Conservation (phyloP, 2,888 invertebrate genomes). For the Amblyteles armatorius region DNA sequence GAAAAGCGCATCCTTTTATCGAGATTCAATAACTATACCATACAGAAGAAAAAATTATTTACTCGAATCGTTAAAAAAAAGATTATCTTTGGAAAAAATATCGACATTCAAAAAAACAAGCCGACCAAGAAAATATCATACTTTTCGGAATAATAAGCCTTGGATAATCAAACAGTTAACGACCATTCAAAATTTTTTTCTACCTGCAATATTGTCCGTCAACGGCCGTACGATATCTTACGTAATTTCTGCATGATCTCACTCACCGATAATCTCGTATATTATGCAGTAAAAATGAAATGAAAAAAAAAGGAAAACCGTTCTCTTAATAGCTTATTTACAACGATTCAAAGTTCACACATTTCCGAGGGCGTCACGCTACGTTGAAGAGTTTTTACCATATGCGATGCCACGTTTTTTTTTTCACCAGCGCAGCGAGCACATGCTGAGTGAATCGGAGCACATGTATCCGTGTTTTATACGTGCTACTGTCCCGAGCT, state of each 20-base stretch:
- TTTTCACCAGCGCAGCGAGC: neutral
- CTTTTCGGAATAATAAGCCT: neutral
- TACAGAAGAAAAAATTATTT: neutral
- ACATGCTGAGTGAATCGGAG: neutral
- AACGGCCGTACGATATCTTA: constrained; percentile 32
- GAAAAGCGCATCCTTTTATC: neutral
- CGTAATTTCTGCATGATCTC: neutral
- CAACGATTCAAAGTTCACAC: constrained; percentile 15
- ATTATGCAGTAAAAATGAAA: neutral
- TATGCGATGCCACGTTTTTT: neutral
- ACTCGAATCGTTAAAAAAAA: no score
- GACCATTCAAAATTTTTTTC: neutral
- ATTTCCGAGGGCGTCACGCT: neutral
- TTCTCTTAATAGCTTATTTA: neutral
- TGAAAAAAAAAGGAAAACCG: constrained; percentile 5
- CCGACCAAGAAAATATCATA: neutral
- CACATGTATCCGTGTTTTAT: neutral
- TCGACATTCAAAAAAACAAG: neutral
- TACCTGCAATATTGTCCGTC: neutral
- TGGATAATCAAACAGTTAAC: neutral
- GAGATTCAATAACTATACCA: neutral
- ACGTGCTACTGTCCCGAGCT: constrained; percentile 15
- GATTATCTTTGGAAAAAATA: neutral
- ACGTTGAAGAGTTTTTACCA: neutral
- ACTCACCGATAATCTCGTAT: neutral